phyloP scores from a whole-genome alignment of 2,113 vertebrate species.

The Prinia subflava region DNA sequence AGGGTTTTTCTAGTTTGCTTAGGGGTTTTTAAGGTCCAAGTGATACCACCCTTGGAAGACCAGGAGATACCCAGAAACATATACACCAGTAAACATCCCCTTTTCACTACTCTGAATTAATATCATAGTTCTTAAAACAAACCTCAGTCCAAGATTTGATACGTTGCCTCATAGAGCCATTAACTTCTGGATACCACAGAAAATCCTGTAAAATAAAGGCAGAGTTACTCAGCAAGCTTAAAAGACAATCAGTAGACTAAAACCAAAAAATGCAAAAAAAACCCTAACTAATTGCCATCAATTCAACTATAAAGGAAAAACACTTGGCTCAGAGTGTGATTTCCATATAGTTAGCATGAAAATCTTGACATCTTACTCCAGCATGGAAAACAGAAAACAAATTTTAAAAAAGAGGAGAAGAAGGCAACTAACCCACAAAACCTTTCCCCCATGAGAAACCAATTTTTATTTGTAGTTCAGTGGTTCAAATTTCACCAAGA shows the following conservation, averaged over 20 bases:
- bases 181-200: slow-evolving; percentile 93
- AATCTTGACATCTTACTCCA: not conserved
- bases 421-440: not conserved
- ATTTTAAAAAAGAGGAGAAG: fast-evolving
- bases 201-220: slow-evolving; percentile 80
- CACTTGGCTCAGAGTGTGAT: not conserved
- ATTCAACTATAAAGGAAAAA: not conserved
- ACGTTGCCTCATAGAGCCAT: slow-evolving; percentile 92
- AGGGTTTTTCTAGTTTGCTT: not conserved
- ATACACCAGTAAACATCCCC: not conserved
- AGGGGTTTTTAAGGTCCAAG: not conserved
- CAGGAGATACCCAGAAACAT: not conserved
- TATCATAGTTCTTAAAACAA: slow-evolving; percentile 24
- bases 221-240: not conserved
- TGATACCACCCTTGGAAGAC: not conserved
- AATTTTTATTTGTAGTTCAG: not conserved
- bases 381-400: not conserved
- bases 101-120: not conserved
- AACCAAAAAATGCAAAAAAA: not conserved
- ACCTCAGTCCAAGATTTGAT: slow-evolving; percentile 87
- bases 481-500: not conserved
- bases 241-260: not conserved
- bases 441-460: not conserved
- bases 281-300: not conserved
- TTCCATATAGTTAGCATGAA: not conserved